Evolutionary conservation across 2,113 vertebrate species (phyloP).

Genomic region (Pleuronectes platessa): DNA sequence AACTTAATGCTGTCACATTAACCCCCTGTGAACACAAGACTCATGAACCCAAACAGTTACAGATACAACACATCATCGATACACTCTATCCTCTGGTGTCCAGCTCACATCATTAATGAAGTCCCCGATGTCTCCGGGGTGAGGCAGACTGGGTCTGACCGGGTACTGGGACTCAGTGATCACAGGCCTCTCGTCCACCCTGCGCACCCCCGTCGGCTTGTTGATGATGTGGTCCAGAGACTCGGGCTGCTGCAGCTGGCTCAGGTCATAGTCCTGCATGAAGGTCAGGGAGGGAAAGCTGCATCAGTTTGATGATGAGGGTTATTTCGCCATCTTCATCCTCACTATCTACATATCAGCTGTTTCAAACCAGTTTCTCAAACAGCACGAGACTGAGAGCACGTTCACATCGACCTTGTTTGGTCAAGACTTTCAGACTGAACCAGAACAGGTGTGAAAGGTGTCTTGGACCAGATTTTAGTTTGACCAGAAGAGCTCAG

Average conservation of each 20-base stretch:
- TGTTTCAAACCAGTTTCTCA: neutral
- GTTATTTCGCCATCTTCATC: neutral
- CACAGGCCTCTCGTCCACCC: slow-evolving; percentile 95
- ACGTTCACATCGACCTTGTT: too few species aligned
- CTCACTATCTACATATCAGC: neutral
- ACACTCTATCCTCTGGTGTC: neutral
- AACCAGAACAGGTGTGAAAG: too few species aligned
- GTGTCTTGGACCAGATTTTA: too few species aligned
- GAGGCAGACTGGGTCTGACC: slow-evolving; percentile 90
- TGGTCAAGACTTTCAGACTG: too few species aligned
- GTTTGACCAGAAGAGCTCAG: too few species aligned
- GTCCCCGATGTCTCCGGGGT: slow-evolving; percentile 97
- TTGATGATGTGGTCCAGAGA: slow-evolving; percentile 93
- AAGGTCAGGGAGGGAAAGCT: neutral
- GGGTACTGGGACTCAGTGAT: slow-evolving; percentile 96
- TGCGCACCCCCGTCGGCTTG: slow-evolving; percentile 90
- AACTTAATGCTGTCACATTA: neutral
- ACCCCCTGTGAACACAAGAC: neutral
- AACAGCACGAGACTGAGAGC: too few species aligned
- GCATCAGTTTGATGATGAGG: slow-evolving; percentile 1
- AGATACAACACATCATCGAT: neutral
- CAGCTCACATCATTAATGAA: slow-evolving; percentile 96
- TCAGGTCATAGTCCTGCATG: slow-evolving; percentile 86
- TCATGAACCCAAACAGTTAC: neutral
- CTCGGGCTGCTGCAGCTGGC: slow-evolving; percentile 97